phyloP scores from a whole-genome alignment of 2,888 invertebrate genomes.

The Bombyx huttoni region DNA sequence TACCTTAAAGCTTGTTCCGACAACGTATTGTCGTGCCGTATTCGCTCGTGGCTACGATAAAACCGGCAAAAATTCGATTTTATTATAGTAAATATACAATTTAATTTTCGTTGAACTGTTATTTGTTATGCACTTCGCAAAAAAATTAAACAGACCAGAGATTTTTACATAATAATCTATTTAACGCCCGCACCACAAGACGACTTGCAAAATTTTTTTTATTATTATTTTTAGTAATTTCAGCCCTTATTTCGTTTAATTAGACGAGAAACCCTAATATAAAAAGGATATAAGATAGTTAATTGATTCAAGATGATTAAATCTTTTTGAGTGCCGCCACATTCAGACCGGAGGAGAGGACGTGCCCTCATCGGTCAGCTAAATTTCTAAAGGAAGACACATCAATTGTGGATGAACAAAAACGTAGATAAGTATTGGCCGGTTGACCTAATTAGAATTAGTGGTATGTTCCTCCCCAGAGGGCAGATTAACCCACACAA shows the following conservation, averaged over 20 bases:
- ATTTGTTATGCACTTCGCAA: no score
- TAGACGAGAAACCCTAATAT: no score
- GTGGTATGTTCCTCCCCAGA: constrained; percentile 19
- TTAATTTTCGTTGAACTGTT: no score
- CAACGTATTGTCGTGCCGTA: neutral
- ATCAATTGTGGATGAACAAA: constrained; percentile 54
- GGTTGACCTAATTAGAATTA: constrained; percentile 48
- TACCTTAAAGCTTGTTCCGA: neutral
- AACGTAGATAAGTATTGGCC: constrained; percentile 38
- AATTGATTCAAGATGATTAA: neutral
- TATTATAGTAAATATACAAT: no score
- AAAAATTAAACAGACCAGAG: no score
- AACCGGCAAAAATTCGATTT: no score
- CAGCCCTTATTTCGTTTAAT: no score
- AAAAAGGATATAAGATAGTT: neutral
- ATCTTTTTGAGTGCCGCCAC: neutral
- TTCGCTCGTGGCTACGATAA: neutral
- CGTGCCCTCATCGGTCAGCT: neutral
- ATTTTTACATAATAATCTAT: no score
- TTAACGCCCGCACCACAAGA: no score
- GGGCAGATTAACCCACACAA: constrained; percentile 55
- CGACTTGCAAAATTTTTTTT: no score
- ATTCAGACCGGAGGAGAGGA: neutral
- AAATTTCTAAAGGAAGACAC: constrained; percentile 16
- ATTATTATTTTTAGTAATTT: no score